Percentiles rank a stretch among this genome's conserved stretches.
Conservation (phyloP, 2,888 invertebrate genomes). For the Platynereis dumerilii region DNA sequence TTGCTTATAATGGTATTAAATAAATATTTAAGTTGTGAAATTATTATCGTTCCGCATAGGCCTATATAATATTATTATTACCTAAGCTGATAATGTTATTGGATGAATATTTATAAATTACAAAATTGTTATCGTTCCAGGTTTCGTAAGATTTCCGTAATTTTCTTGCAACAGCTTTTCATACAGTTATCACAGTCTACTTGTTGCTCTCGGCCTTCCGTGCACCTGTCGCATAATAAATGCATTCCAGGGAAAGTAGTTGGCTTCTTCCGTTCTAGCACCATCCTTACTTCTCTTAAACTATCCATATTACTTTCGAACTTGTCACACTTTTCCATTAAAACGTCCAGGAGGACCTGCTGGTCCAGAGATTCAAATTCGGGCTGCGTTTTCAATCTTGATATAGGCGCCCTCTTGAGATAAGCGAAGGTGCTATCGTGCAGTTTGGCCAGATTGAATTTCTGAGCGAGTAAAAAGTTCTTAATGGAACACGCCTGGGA, state of each 20-base stretch:
- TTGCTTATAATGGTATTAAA: no score
- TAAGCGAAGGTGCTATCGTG: slow-evolving; percentile 37
- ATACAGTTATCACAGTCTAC: slow-evolving; percentile 39
- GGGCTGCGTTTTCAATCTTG: slow-evolving; percentile 31
- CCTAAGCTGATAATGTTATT: no score
- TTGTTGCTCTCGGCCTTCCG: slow-evolving; percentile 38
- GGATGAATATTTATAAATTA: no score
- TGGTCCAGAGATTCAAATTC: slow-evolving; percentile 37
- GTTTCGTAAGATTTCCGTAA: slow-evolving; percentile 34
- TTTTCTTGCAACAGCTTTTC: slow-evolving; percentile 39
- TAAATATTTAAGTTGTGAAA: no score
- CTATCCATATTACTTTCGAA: slow-evolving; percentile 38
- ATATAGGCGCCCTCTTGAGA: slow-evolving; percentile 36
- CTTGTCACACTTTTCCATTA: slow-evolving; percentile 40
- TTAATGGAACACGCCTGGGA: slow-evolving; percentile 37
- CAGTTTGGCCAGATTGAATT: slow-evolving; percentile 33
- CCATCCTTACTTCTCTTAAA: slow-evolving; percentile 41
- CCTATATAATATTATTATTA: no score
- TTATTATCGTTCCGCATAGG: no score
- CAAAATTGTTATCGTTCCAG: slow-evolving; percentile 27
- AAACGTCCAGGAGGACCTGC: slow-evolving; percentile 30
- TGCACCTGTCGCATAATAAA: slow-evolving; percentile 39
- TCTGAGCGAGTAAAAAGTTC: slow-evolving; percentile 38
- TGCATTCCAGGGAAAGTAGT: slow-evolving; percentile 43
- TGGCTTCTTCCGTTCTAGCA: slow-evolving; percentile 43